Conservation (phyloP, 2,113 vertebrate species). For the Falcunculus frontatus region DNA sequence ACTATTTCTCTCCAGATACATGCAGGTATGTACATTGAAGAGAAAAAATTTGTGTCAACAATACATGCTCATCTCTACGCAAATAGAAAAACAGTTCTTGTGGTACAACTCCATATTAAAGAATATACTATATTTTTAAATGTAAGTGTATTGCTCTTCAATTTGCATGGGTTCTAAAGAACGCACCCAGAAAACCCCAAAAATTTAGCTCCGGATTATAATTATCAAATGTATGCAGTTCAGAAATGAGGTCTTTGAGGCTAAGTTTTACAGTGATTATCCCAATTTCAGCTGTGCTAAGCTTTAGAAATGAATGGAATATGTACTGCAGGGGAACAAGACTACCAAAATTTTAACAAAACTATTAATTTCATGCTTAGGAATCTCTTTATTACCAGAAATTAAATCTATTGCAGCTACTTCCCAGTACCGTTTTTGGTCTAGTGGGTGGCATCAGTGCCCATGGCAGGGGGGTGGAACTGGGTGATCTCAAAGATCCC, state of each 20-base stretch:
- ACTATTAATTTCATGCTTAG: neutral
- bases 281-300: neutral
- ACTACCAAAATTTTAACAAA: neutral
- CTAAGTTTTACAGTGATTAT: neutral
- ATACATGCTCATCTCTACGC: neutral
- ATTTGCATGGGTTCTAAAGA: neutral
- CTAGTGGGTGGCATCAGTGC: neutral
- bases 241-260: neutral
- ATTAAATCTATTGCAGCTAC: neutral
- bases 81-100: neutral
- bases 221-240: neutral
- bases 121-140: neutral
- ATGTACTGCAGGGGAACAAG: neutral
- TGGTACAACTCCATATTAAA: neutral
- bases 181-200: accelerated
- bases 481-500: neutral
- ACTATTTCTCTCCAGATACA: neutral
- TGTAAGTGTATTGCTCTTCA: neutral
- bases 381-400: neutral
- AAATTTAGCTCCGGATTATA: neutral
- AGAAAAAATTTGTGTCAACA: neutral
- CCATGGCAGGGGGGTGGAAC: neutral
- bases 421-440: neutral
- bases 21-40: neutral
- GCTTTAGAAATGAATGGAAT: neutral